These are phyloP conservation scores for Cydia pomonella DNA, from an alignment of 1,140 invertebrate species.

Conservation along the genomic window DNA sequence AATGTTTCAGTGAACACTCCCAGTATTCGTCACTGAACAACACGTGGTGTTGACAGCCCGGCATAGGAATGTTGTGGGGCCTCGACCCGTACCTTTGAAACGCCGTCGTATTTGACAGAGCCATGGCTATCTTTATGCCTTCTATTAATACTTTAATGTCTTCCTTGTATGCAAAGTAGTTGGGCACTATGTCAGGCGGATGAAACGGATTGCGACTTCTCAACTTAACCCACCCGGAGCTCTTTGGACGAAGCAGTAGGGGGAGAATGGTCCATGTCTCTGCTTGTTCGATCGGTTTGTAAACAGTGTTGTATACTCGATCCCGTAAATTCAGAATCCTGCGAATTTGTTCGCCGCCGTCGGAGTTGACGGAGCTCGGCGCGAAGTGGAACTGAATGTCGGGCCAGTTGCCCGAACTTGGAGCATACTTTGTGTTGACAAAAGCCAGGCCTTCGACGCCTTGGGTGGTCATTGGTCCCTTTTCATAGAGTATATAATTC, in stretches of 20 bases:
- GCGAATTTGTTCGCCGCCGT: conserved; percentile 87
- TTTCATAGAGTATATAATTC: conserved; percentile 90
- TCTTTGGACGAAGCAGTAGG: conserved; percentile 89
- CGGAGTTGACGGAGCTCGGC: conserved; percentile 90
- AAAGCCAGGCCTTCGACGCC: conserved; percentile 92
- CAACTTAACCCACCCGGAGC: conserved; percentile 90
- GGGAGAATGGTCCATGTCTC: conserved; percentile 94
- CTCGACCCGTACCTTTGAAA: conserved; percentile 91
- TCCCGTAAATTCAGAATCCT: conserved; percentile 89
- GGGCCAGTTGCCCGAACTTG: conserved; percentile 87
- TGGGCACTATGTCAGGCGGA: conserved; percentile 94
- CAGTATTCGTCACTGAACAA: conserved; percentile 92
- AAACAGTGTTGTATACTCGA: conserved; percentile 91
- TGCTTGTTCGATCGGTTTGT: conserved; percentile 88
- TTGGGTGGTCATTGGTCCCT: conserved; percentile 90
- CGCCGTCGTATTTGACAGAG: conserved; percentile 88
- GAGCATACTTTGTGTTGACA: conserved; percentile 91
- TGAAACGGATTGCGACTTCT: conserved; percentile 89
- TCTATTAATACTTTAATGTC: conserved; percentile 89
- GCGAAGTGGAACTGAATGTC: conserved; percentile 94
- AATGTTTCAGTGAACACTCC: conserved; percentile 90
- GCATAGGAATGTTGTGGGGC: conserved; percentile 89
- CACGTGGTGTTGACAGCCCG: conserved; percentile 87
- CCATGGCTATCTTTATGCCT: conserved; percentile 91
- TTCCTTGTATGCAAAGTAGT: conserved; percentile 91